These are phyloP conservation scores for Oncopeltus fasciatus DNA, from an alignment of 1,140 invertebrate genomes.

Conservation along the genomic window DNA sequence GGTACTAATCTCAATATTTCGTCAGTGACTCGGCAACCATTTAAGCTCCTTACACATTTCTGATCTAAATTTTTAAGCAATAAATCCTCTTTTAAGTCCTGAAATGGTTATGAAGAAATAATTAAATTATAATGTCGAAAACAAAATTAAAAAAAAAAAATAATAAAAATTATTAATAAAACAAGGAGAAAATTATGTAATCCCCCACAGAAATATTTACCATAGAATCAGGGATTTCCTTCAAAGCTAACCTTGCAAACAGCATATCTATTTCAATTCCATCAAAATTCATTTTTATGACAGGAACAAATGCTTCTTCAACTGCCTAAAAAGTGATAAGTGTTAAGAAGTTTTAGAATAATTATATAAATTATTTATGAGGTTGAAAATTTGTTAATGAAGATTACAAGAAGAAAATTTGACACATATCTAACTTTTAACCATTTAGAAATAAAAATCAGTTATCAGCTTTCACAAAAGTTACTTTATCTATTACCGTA, in stretches of 20 bases:
- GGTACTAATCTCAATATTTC: conserved; percentile 93
- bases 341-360: too few species aligned
- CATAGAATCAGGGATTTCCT: conserved; percentile 70
- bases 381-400: too few species aligned
- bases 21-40: conserved; percentile 96
- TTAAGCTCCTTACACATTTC: conserved; percentile 91
- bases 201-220: conserved; percentile 26
- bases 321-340: too few species aligned
- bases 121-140: neutral
- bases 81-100: conserved; percentile 81
- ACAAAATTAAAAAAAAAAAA: conserved; percentile 1
- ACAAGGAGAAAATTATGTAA: neutral
- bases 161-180: neutral
- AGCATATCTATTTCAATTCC: conserved; percentile 97
- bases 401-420: too few species aligned
- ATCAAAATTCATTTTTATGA: conserved; percentile 99
- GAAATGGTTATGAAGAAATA: conserved; percentile 27
- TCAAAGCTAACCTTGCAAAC: conserved; percentile 83
- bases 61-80: conserved; percentile 90
- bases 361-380: too few species aligned
- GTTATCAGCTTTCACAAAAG: too few species aligned
- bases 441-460: too few species aligned
- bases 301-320: conserved; percentile 97
- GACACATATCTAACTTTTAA: too few species aligned
- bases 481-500: too few species aligned